phyloP scores from a whole-genome alignment of 2,888 invertebrate species.

The Masnerella sp. region DNA sequence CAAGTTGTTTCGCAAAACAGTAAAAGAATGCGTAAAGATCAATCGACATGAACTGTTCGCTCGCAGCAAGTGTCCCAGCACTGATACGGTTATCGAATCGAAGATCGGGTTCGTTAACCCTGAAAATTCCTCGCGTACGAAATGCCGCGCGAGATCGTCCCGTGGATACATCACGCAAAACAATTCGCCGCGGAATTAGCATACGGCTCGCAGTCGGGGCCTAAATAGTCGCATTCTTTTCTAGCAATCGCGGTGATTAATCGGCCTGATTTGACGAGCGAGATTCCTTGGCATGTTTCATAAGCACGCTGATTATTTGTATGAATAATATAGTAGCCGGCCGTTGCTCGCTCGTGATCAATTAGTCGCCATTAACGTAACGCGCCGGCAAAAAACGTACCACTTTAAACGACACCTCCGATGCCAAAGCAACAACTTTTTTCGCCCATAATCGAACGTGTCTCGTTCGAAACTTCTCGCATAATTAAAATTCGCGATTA shows the following conservation, averaged over 20 bases:
- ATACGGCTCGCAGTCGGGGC: slow-evolving; percentile 45
- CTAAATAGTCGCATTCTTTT: slow-evolving; percentile 48
- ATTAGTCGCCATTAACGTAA: slow-evolving; percentile 38
- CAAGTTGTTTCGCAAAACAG: too few relatives aligned
- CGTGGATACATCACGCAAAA: slow-evolving; percentile 51
- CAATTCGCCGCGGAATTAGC: slow-evolving; percentile 48
- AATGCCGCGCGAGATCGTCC: slow-evolving; percentile 39
- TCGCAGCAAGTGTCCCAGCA: too few relatives aligned
- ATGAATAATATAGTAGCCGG: slow-evolving; percentile 40
- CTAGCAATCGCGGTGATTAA: slow-evolving; percentile 56
- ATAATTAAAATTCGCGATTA: slow-evolving; percentile 18
- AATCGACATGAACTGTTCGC: neutral
- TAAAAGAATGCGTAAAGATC: too few relatives aligned
- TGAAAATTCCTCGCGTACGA: slow-evolving; percentile 21
- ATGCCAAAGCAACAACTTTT: too few relatives aligned
- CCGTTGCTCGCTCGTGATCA: slow-evolving; percentile 33
- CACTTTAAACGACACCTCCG: too few relatives aligned
- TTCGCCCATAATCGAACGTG: too few relatives aligned
- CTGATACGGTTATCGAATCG: neutral
- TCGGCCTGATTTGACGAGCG: slow-evolving; percentile 51
- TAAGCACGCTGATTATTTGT: slow-evolving; percentile 39
- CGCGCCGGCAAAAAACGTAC: neutral
- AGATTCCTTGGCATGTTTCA: slow-evolving; percentile 51
- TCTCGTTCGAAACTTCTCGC: too few relatives aligned
- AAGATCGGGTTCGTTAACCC: slow-evolving; percentile 39